phyloP scores from a whole-genome alignment of 2,113 vertebrate species.

The Tricholaema leucomelas region DNA sequence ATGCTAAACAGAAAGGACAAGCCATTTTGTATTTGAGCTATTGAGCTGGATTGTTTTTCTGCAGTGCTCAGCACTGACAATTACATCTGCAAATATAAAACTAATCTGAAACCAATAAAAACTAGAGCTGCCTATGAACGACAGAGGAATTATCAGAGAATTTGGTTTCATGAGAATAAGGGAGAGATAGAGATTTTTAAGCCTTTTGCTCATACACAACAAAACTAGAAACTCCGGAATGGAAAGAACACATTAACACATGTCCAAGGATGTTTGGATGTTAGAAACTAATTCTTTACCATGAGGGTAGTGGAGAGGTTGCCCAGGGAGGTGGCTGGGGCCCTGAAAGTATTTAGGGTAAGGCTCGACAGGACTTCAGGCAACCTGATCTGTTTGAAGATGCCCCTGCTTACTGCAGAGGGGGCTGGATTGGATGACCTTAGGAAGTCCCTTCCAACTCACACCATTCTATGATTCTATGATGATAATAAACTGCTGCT shows the following conservation, averaged over 20 bases:
- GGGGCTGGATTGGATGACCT: no score
- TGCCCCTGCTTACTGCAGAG: no score
- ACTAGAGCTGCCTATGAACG: neutral
- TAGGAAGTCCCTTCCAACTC: no score
- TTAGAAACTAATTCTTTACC: no score
- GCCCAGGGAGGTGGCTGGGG: no score
- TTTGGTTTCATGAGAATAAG: neutral
- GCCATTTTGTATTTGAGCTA: neutral
- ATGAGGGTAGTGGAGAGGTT: no score
- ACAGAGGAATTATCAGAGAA: neutral
- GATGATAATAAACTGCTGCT: neutral
- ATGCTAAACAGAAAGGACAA: neutral
- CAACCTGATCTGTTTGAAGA: no score
- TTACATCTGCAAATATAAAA: neutral
- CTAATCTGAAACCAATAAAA: neutral
- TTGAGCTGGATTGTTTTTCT: neutral
- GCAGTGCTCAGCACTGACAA: neutral
- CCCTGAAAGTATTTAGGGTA: no score
- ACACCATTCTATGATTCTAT: no score
- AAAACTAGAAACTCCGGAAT: neutral
- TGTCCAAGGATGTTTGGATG: neutral
- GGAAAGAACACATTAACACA: slow-evolving; percentile 18
- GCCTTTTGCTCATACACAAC: neutral
- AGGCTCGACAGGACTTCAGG: no score
- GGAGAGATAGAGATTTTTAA: neutral